Conservation (phyloP, 2,797 vertebrate species). For the Borostomias antarcticus region DNA sequence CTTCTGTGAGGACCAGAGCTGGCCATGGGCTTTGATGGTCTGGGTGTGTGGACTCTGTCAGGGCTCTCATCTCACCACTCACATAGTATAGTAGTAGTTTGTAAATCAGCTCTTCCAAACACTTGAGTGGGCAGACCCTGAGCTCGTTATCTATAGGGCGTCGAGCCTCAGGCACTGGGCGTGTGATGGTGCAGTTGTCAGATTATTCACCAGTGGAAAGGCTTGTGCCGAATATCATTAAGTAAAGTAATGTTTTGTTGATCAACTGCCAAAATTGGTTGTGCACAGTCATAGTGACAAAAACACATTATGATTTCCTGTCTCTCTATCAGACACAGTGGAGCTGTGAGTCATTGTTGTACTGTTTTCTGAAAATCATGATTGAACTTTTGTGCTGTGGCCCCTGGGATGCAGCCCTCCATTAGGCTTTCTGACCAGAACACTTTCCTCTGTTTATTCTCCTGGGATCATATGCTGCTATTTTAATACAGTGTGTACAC, state of each 20-base stretch:
- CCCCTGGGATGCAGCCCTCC: constrained; percentile 11
- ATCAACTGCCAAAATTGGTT: background rate
- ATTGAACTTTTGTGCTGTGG: too few species aligned
- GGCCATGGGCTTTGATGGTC: constrained; percentile 4
- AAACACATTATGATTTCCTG: background rate
- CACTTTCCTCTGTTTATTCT: constrained; percentile 49
- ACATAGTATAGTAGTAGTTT: constrained; percentile 7
- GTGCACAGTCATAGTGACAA: background rate
- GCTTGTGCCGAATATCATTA: too few species aligned
- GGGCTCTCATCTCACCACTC: background rate
- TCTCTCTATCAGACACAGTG: constrained; percentile 6
- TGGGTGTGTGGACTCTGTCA: constrained; percentile 7
- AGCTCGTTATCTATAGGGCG: too few species aligned
- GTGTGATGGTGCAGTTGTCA: too few species aligned
- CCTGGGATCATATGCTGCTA: constrained; percentile 41
- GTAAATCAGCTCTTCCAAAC: constrained; percentile 13
- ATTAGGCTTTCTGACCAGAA: background rate
- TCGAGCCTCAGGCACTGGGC: too few species aligned
- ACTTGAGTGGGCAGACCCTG: too few species aligned
- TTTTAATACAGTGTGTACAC: constrained; percentile 44
- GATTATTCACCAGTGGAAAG: too few species aligned
- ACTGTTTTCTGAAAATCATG: constrained; percentile 7
- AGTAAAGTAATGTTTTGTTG: background rate
- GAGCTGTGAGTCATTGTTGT: constrained; percentile 6
- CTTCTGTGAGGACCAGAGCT: background rate